Evolutionary conservation across 1,140 invertebrate genomes (phyloP).

Genomic region (Leptinotarsa undecemlineata): DNA sequence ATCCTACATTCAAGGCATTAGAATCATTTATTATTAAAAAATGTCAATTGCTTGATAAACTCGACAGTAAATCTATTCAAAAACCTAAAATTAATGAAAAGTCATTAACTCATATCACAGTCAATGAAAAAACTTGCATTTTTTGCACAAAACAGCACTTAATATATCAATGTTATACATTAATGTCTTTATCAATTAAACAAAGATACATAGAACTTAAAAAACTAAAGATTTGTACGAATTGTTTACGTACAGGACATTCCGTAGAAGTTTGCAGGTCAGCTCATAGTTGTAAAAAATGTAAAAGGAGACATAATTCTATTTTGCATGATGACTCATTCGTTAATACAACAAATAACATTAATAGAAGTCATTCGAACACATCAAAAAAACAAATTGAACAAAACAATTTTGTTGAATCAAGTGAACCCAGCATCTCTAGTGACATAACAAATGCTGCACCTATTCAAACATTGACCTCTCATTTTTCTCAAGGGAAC

Average conservation of each 20-base stretch:
- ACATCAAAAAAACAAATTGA: not conserved
- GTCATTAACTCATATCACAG: not conserved
- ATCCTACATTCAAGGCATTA: conserved; percentile 27
- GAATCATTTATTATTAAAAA: conserved; percentile 28
- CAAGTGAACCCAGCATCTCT: conserved; percentile 5
- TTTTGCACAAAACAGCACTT: conserved; percentile 30
- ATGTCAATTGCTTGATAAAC: conserved; percentile 26
- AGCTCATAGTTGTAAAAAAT: conserved; percentile 9
- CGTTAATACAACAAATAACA: conserved; percentile 12
- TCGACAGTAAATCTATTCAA: conserved; percentile 18
- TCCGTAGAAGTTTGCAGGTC: too few species aligned
- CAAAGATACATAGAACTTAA: conserved; percentile 3
- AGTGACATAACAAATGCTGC: not conserved
- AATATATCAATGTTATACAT: conserved; percentile 25
- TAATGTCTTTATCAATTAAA: conserved; percentile 13
- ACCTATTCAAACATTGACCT: too few species aligned
- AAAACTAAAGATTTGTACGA: conserved; percentile 22
- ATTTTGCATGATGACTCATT: too few species aligned
- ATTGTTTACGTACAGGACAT: conserved; percentile 18
- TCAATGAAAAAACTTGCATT: not conserved
- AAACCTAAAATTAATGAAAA: not conserved
- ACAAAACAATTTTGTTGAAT: conserved; percentile 7
- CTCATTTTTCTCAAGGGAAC: not conserved
- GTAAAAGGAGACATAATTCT: not conserved
- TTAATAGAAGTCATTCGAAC: conserved; percentile 28